Base-by-base conservation (phyloP, 2,113 vertebrate genomes). In the Paramormyrops kingsleyae region DNA sequence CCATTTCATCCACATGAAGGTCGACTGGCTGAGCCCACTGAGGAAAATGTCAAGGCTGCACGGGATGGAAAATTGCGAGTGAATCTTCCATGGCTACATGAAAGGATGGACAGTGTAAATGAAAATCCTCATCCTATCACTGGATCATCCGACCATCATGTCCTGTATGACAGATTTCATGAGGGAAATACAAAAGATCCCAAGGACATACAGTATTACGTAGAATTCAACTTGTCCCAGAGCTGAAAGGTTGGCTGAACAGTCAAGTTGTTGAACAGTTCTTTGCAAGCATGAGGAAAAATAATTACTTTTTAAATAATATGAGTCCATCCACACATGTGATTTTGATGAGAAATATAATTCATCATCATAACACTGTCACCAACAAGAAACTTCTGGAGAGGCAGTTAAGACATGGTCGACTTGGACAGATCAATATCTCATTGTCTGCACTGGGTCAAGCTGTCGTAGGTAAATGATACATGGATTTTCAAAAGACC, bases 141-240 rank as follows among this genome's bases (percentile, higher is more conserved):
- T 0, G 88, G 92, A 21, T 90, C 13, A 56, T 56, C 52, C 52
- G 52, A 56, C 52, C 17, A 19, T 56, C 21, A 56, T 56, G 52
- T 56, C 52, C 90, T 92, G 5, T 90, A 92, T 70, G 90, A 91
- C 86, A 59, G 49, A 35, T 59, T 90, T 6, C 89, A 91, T 39
- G 46, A 92, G 66, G 5, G 19, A 2, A 92, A 88, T 52, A 62
- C 83, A 13, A 90, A 90, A 52, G 91, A 92, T 47, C 59, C 53
- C 7, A 35, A 35, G 13, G 91, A 92, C 89, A 44, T 49, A n/a
- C n/a, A n/a, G n/a, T n/a, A 19, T 49, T 92, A n/a, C 56, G 90
- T 42, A 92, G 86, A 15, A 74, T 80, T 13, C 1, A 52, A 2
- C 27, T 90, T 1, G 88, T 90, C 50, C 50, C 50, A 52, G 50